phyloP scores from a whole-genome alignment of 2,797 vertebrate species.

The Peromyscus aztecus region DNA sequence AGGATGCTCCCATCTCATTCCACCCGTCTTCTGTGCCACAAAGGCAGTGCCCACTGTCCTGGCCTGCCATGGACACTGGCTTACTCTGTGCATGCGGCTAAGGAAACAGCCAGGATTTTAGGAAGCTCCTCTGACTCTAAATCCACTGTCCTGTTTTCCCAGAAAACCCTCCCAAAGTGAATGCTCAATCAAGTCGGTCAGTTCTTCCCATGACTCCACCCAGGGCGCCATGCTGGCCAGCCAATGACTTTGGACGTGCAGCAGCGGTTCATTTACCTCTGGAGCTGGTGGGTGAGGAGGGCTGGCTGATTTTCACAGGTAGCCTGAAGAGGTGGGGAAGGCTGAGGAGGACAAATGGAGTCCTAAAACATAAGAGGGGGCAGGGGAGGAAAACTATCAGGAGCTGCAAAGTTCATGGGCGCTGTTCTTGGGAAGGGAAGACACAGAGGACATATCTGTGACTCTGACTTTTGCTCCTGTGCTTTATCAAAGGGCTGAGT shows the following conservation, averaged over 20 bases:
- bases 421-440: conserved; percentile 11
- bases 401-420: background rate
- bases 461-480: background rate
- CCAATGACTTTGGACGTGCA: background rate
- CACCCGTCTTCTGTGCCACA: background rate
- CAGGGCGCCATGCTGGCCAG: background rate
- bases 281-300: conserved; percentile 99
- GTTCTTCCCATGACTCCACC: background rate
- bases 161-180: background rate
- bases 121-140: background rate
- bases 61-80: background rate
- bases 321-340: conserved; percentile 91
- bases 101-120: conserved; percentile 19
- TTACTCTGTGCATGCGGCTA: background rate
- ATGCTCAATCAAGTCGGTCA: background rate
- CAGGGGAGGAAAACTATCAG: background rate
- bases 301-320: conserved; percentile 98
- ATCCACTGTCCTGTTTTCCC: conserved; percentile 19
- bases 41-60: background rate
- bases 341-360: conserved; percentile 89
- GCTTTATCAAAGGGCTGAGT: background rate
- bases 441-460: conserved; percentile 67
- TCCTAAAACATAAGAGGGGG: conserved; percentile 83
- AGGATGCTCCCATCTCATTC: background rate
- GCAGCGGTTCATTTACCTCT: conserved; percentile 91